Evolutionary conservation across 2,113 vertebrate genomes (phyloP).

Genomic region (Patagioenas fasciata): DNA sequence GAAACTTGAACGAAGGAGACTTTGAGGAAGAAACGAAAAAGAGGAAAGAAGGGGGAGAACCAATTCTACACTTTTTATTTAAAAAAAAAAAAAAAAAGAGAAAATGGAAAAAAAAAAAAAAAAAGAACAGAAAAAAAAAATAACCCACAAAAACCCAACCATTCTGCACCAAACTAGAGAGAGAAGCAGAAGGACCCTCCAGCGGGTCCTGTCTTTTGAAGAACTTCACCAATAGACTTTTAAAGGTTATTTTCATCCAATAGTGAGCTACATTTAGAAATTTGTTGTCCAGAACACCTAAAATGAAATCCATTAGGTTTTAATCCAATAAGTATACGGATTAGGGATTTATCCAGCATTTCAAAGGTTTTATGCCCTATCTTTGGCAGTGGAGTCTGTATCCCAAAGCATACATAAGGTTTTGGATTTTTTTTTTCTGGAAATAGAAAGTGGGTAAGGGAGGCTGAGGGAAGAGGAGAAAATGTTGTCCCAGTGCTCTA

Average conservation of each 20-base stretch:
- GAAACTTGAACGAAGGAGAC: slow-evolving; percentile 77
- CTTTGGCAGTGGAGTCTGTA: not conserved
- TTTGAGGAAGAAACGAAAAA: slow-evolving; percentile 67
- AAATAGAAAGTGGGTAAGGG: not conserved
- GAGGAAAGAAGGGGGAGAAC: slow-evolving; percentile 64
- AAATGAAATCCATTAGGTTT: slow-evolving; percentile 70
- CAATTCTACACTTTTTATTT: slow-evolving; percentile 77
- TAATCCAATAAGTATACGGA: slow-evolving; percentile 60
- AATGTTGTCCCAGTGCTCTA: slow-evolving; percentile 1
- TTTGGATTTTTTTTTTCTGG: not conserved
- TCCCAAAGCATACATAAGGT: not conserved
- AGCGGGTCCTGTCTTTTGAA: slow-evolving; percentile 60
- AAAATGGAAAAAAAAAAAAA: slow-evolving; percentile 62
- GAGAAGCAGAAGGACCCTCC: slow-evolving; percentile 58
- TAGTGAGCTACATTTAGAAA: slow-evolving; percentile 72
- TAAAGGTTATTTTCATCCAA: slow-evolving; percentile 80
- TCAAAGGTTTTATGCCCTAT: slow-evolving; percentile 48
- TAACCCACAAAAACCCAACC: slow-evolving; percentile 46
- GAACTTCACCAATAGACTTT: slow-evolving; percentile 79
- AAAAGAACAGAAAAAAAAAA: slow-evolving; percentile 55
- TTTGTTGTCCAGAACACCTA: slow-evolving; percentile 73
- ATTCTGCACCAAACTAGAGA: slow-evolving; percentile 75
- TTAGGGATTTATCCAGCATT: slow-evolving; percentile 81
- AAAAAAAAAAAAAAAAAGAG: slow-evolving; percentile 69
- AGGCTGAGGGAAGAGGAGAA: not conserved